Evolutionary conservation across 2,113 vertebrate species (phyloP), one percentile per base, ranked within the genome.

Genomic region (Microcebus tavaratra): DNA sequence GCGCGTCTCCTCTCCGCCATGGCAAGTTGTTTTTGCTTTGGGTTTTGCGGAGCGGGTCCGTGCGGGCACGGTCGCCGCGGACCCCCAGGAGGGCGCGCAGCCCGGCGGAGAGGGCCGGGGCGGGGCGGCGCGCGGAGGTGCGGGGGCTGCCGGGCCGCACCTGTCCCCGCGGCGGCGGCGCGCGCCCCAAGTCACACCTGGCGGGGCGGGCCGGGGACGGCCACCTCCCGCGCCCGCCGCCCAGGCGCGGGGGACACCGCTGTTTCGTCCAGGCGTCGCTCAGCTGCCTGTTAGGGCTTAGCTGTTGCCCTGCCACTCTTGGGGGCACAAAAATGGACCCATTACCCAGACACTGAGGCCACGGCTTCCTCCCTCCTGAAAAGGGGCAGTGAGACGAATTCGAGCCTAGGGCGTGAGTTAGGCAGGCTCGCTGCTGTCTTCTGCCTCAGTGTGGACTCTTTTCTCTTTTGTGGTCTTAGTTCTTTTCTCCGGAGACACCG

Each of bases 1-100:
- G 34, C 67, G 23, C 88, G 12, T 50, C 31, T 75, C 57, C 59
- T 6, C 63, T 39, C 45, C 31, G 31, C 75, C 36, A 94, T 93
- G 96, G 96, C 95, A 96, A 97, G 92, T 97, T 15, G 42, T 34
- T 95, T 89, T 96, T 14, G 34, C 34, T 88, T 12, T 7, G 79
- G 75, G 31, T 53, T 76, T 85, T 50, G 65, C 36, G 2, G 50
- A 20, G 63, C 48, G 23, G 50, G 59, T 63, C 10, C 23, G 6
- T 29, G 50, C 9, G 21, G 3, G 7, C 15, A 13, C 14, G 0
- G 65, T 84, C 25, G n/a, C 25, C 4, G 2, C 1, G 50, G 18
- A 0, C 17, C n/a, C 18, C 36, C n/a, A 11, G 48, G 1, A 67
- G 20, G 53, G 50, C 9, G 31, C 2, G 29, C 39, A 3, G 4